Percentiles rank a stretch among this genome's conserved stretches.
Evolutionary conservation across 2,797 vertebrate genomes (phyloP).

Genomic region (Monodelphis domestica): DNA sequence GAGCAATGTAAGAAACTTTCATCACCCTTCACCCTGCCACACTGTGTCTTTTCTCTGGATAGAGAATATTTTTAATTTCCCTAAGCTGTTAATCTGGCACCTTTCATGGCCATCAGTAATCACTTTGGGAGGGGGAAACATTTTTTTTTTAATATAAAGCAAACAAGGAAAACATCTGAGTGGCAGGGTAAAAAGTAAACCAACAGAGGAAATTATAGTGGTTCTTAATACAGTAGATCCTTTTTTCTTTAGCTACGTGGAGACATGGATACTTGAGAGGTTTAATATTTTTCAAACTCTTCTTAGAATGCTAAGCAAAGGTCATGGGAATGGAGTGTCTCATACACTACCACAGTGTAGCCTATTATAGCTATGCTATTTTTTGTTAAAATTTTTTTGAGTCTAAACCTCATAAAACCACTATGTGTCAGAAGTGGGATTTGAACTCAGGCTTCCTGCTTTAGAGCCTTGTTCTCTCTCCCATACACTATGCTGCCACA

Average conservation of each 20-base stretch:
- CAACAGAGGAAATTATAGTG: slow-evolving; percentile 72
- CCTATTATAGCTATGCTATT: neutral
- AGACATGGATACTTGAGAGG: slow-evolving; percentile 57
- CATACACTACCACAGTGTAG: neutral
- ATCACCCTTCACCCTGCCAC: slow-evolving; percentile 55
- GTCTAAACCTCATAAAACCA: neutral
- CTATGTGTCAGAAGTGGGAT: neutral
- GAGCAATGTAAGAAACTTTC: slow-evolving; percentile 60
- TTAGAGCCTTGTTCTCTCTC: neutral
- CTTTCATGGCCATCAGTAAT: slow-evolving; percentile 77
- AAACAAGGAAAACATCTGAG: slow-evolving; percentile 69
- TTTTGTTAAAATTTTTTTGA: neutral
- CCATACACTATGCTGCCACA: neutral
- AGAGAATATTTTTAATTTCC: slow-evolving; percentile 69
- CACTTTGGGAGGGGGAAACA: slow-evolving; percentile 71
- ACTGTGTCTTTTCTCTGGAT: slow-evolving; percentile 61
- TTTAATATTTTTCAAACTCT: slow-evolving; percentile 37
- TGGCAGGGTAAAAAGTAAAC: slow-evolving; percentile 66
- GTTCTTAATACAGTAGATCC: slow-evolving; percentile 55
- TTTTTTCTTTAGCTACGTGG: slow-evolving; percentile 52
- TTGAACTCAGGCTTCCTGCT: neutral
- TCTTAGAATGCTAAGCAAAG: slow-evolving; percentile 49
- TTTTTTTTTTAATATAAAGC: slow-evolving; percentile 18
- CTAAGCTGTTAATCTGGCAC: slow-evolving; percentile 77
- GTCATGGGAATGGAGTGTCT: slow-evolving; percentile 27